phyloP scores from a whole-genome alignment of 2,888 invertebrate species.

The Cantharis nigra region DNA sequence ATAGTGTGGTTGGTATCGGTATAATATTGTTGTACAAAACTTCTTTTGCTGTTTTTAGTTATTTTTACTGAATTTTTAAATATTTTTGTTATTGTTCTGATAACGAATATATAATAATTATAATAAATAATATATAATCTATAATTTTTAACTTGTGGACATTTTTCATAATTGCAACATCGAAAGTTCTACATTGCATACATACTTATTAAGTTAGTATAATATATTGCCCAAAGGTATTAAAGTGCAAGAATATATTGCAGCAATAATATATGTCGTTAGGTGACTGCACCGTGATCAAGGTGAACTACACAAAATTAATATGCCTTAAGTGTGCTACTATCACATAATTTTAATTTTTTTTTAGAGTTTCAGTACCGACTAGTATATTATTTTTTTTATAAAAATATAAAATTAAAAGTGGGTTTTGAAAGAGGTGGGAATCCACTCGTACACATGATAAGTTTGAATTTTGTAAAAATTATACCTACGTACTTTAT shows the following conservation, averaged over 20 bases:
- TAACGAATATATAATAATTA: too few species aligned
- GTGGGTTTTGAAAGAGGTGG: not conserved
- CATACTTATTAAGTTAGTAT: too few species aligned
- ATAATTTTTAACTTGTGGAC: not conserved
- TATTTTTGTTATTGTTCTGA: too few species aligned
- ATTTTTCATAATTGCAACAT: not conserved
- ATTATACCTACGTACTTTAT: not conserved
- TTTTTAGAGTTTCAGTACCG: not conserved
- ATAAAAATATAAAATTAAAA: not conserved
- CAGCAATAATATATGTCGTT: not conserved
- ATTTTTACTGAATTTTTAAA: too few species aligned
- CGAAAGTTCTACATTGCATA: not conserved
- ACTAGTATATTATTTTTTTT: not conserved
- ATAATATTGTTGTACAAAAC: too few species aligned
- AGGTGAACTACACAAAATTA: not conserved
- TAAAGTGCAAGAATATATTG: not conserved
- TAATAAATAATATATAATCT: too few species aligned
- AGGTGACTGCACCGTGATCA: not conserved
- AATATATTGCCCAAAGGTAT: not conserved
- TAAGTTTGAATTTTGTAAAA: too few species aligned
- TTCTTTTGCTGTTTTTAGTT: too few species aligned
- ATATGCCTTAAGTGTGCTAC: not conserved
- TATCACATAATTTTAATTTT: not conserved
- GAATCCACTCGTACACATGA: not conserved
- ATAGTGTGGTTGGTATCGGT: too few species aligned